phyloP scores from a whole-genome alignment of 2,797 vertebrate genomes.

The Pangasius krempfi region DNA sequence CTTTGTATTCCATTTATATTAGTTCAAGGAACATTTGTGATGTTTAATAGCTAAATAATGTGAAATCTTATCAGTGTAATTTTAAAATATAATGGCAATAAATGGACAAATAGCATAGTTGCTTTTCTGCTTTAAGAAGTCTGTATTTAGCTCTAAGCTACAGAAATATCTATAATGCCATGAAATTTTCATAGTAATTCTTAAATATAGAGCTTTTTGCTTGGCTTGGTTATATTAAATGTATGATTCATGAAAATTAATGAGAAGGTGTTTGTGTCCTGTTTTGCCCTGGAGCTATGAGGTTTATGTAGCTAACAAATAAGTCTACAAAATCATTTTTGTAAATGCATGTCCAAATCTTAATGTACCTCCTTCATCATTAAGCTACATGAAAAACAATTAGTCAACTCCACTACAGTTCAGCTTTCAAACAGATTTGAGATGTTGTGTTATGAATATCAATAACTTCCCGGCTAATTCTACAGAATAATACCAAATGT shows the following conservation, averaged over 20 bases:
- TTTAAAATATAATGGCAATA: background rate
- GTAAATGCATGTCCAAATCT: background rate
- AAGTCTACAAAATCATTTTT: background rate
- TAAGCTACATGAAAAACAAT: background rate
- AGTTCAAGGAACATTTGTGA: background rate
- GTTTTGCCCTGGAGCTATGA: background rate
- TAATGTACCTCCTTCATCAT: background rate
- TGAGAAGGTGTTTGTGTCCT: background rate
- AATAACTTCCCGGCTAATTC: background rate
- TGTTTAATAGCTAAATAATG: background rate
- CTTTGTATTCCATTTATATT: slow-evolving; percentile 1
- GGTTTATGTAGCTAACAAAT: background rate
- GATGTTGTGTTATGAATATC: background rate
- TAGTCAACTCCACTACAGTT: background rate
- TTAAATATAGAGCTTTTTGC: background rate
- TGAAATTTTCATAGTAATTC: too few species aligned
- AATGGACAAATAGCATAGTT: background rate
- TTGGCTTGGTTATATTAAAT: background rate
- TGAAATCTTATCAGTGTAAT: background rate
- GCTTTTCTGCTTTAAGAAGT: background rate
- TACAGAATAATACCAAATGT: background rate
- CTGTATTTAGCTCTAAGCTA: background rate
- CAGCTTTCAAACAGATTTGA: background rate
- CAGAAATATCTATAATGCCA: background rate
- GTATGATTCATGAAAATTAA: background rate